Conservation (phyloP, 2,888 invertebrate species). For the Onchidella celtica region DNA sequence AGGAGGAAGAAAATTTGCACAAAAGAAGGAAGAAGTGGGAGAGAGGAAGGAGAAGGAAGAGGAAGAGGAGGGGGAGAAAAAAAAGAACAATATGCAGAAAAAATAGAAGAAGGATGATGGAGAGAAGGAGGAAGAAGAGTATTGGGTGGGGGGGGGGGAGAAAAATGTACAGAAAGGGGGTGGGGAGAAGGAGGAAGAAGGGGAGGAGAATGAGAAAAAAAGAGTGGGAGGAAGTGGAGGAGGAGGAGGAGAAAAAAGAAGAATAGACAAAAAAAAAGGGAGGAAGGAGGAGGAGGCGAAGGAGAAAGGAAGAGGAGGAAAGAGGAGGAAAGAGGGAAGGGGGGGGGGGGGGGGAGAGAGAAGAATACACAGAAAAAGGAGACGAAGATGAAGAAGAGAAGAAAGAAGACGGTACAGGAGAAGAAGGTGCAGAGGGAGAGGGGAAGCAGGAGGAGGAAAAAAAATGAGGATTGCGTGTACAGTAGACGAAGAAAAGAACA, state of each 20-base stretch:
- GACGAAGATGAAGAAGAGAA: not conserved
- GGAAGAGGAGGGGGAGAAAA: not conserved
- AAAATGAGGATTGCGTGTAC: too few species aligned
- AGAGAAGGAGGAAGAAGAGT: not conserved
- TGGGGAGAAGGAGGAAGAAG: not conserved
- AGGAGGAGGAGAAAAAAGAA: not conserved
- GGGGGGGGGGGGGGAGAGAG: not conserved
- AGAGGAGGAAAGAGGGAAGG: not conserved
- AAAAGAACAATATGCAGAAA: not conserved
- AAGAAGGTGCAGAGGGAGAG: too few species aligned
- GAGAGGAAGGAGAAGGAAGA: not conserved
- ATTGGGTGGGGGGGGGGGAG: not conserved
- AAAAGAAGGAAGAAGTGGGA: not conserved
- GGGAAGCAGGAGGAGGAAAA: too few species aligned
- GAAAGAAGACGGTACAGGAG: not conserved
- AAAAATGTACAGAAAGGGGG: not conserved
- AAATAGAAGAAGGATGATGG: not conserved
- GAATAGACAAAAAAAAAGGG: not conserved
- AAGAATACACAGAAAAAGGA: not conserved
- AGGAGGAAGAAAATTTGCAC: not conserved
- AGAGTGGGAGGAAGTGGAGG: not conserved
- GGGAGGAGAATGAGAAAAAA: not conserved
- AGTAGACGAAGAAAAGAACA: too few species aligned
- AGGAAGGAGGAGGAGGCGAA: not conserved
- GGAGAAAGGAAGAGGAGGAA: not conserved